These are phyloP conservation scores for Corynorhinus townsendii DNA, from an alignment of 2,113 vertebrate species.

Conservation along the genomic window DNA sequence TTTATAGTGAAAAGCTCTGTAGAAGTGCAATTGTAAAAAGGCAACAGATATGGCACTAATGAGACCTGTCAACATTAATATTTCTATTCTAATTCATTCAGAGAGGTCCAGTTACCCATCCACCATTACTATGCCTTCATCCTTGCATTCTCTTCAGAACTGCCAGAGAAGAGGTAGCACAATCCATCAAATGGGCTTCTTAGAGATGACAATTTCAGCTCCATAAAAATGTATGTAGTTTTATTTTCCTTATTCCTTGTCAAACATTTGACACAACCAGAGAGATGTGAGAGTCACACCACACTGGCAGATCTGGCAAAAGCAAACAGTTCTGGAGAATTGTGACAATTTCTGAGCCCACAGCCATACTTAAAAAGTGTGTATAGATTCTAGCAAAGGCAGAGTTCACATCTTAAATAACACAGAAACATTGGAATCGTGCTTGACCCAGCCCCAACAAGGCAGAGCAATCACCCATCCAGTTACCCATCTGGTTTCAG, in stretches of 20 bases:
- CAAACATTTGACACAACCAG: constrained; percentile 48
- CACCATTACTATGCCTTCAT: constrained; percentile 20
- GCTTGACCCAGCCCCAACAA: constrained; percentile 50
- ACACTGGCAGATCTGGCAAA: constrained; percentile 39
- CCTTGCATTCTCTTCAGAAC: constrained; percentile 39
- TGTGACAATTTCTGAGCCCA: constrained; percentile 26
- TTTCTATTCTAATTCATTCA: background rate
- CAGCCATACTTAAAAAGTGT: constrained; percentile 25
- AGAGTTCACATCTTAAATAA: constrained; percentile 25
- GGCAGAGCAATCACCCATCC: constrained; percentile 45
- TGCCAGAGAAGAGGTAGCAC: constrained; percentile 11
- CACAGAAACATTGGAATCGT: constrained; percentile 48
- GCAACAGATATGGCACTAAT: background rate
- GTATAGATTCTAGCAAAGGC: background rate
- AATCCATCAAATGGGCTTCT: constrained; percentile 31
- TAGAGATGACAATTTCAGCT: constrained; percentile 37
- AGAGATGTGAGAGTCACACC: constrained; percentile 31
- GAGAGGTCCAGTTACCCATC: constrained; percentile 16
- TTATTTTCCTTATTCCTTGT: constrained; percentile 49
- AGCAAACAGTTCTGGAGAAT: constrained; percentile 34
- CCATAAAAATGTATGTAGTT: constrained; percentile 14
- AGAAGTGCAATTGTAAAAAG: background rate
- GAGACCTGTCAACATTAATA: background rate
- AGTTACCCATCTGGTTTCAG: background rate
- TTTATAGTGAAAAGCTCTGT: background rate